Conservation (phyloP, 2,113 vertebrate species). For the Brachyhypopomus occidentalis region DNA sequence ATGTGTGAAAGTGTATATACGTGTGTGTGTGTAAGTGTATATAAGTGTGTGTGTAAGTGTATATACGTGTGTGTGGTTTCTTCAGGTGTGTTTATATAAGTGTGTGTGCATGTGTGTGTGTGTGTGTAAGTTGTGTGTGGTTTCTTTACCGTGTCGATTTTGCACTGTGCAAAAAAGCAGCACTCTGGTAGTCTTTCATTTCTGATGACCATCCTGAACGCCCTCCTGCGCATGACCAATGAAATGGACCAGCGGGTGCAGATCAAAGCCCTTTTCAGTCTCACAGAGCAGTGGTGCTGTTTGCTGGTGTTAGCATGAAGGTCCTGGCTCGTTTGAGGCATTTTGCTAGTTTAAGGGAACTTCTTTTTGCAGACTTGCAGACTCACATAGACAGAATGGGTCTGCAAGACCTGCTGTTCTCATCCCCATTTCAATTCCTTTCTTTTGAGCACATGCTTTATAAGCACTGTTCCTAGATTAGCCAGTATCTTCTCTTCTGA, state of each 20-base stretch:
- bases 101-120: too few relatives aligned
- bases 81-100: too few relatives aligned
- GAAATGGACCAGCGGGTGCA: background rate
- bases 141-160: too few relatives aligned
- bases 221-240: background rate
- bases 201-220: too few relatives aligned
- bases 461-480: background rate
- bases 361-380: background rate
- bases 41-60: too few relatives aligned
- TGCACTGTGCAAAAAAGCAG: too few relatives aligned
- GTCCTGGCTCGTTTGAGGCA: background rate
- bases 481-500: background rate
- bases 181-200: too few relatives aligned
- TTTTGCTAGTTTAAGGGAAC: background rate
- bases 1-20: too few relatives aligned
- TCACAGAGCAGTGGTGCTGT: too few relatives aligned
- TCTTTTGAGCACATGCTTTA: background rate
- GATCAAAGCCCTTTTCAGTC: background rate
- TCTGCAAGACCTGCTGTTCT: background rate
- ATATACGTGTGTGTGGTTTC: too few relatives aligned
- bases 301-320: background rate
- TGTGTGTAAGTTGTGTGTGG: too few relatives aligned
- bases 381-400: background rate
- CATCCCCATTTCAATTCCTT: background rate
- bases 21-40: too few relatives aligned